Conservation (phyloP, 2,888 invertebrate genomes). For the Emmelina monodactyla region DNA sequence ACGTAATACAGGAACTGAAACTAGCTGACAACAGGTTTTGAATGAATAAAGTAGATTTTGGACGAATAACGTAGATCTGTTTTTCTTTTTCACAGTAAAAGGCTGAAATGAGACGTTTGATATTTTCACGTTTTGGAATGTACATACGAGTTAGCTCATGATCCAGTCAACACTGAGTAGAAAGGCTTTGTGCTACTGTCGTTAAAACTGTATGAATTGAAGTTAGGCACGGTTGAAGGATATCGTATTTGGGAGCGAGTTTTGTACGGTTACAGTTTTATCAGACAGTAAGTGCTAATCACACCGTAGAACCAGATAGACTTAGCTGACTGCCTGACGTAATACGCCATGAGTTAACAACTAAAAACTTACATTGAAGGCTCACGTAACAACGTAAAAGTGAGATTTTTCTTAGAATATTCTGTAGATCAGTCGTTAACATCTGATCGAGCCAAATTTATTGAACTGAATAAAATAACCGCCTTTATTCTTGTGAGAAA, state of each 20-base stretch:
- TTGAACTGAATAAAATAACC: slow-evolving; percentile 57
- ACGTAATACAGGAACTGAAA: slow-evolving; percentile 47
- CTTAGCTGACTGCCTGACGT: slow-evolving; percentile 32
- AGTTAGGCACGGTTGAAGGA: too few species aligned
- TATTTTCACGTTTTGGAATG: slow-evolving; percentile 34
- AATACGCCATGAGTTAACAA: slow-evolving; percentile 12
- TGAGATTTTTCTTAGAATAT: slow-evolving; percentile 45
- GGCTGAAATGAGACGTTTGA: slow-evolving; percentile 41
- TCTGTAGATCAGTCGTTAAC: slow-evolving; percentile 49
- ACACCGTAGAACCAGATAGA: not conserved
- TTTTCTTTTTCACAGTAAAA: slow-evolving; percentile 29
- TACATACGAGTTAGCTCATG: slow-evolving; percentile 34
- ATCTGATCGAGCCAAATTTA: slow-evolving; percentile 59
- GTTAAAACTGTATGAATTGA: too few species aligned
- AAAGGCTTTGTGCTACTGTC: too few species aligned
- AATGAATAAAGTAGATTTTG: slow-evolving; percentile 56
- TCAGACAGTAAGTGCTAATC: too few species aligned
- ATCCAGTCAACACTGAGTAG: slow-evolving; percentile 19
- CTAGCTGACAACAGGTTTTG: slow-evolving; percentile 59
- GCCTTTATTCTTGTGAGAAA: slow-evolving; percentile 51
- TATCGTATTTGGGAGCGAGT: too few species aligned
- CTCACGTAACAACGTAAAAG: slow-evolving; percentile 23
- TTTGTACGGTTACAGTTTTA: too few species aligned
- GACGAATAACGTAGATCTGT: slow-evolving; percentile 41
- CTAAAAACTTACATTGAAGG: slow-evolving; percentile 22